Conservation (phyloP, 2,113 vertebrate species). For the Pterophyllum scalare region DNA sequence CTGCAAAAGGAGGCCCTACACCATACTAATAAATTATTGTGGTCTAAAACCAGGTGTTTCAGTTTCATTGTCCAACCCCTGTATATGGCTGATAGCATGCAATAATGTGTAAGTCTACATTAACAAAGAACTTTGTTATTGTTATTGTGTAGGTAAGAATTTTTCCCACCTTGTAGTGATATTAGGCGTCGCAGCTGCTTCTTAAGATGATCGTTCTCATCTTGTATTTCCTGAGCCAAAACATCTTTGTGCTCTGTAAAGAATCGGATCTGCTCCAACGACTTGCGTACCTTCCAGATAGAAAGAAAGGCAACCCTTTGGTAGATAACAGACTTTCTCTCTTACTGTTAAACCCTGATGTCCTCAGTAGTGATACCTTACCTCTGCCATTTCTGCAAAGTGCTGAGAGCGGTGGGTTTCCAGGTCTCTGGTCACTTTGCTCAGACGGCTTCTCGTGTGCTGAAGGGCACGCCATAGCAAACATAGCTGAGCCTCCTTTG, state of each 20-base stretch:
- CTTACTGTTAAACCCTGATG: background rate
- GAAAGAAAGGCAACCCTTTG: background rate
- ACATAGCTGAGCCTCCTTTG: constrained; percentile 68
- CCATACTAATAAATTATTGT: too few species aligned
- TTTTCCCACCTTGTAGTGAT: constrained; percentile 80
- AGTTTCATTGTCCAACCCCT: too few species aligned
- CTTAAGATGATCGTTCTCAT: constrained; percentile 82
- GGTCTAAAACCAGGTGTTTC: too few species aligned
- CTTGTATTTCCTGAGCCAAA: constrained; percentile 73
- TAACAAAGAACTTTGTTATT: background rate
- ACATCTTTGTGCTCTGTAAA: constrained; percentile 79
- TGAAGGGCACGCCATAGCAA: constrained; percentile 74
- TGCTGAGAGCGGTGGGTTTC: constrained; percentile 73
- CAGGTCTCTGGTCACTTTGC: constrained; percentile 64
- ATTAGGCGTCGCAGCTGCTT: constrained; percentile 71
- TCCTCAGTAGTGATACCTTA: constrained; percentile 41
- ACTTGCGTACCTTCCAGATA: constrained; percentile 80
- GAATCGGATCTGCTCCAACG: constrained; percentile 77
- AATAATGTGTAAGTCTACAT: background rate
- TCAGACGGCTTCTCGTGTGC: constrained; percentile 59
- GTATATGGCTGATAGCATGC: background rate
- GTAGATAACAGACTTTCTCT: background rate
- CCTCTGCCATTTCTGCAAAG: constrained; percentile 80
- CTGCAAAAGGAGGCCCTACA: too few species aligned
- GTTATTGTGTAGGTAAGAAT: background rate